phyloP scores from a whole-genome alignment of 2,888 invertebrate genomes.

The Ischnus inquisitorius region DNA sequence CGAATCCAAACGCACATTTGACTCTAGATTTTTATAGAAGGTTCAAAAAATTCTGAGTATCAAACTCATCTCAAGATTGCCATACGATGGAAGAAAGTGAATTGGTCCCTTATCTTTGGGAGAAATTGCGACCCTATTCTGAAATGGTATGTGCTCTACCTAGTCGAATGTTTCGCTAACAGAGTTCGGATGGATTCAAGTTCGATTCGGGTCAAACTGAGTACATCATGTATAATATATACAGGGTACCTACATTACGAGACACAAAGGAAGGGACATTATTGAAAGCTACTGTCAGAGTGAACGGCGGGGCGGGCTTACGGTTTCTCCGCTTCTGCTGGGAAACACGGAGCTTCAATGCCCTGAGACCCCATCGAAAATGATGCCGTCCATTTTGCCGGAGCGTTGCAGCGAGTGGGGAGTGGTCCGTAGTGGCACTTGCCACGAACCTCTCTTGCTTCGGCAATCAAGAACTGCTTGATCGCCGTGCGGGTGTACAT shows the following conservation, averaged over 20 bases:
- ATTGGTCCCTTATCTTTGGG: not conserved
- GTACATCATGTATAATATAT: conserved; percentile 4
- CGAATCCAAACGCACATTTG: too few relatives aligned
- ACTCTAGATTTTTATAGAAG: too few relatives aligned
- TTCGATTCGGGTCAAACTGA: not conserved
- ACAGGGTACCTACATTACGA: not conserved
- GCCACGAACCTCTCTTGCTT: conserved; percentile 63
- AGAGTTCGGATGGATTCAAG: not conserved
- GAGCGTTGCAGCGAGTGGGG: conserved; percentile 16
- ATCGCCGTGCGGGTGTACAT: conserved; percentile 71
- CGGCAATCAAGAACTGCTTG: conserved; percentile 75
- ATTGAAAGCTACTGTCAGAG: conserved; percentile 8
- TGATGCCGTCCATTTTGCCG: conserved; percentile 54
- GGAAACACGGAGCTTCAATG: conserved; percentile 3
- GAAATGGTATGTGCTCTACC: not conserved
- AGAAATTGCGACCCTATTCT: not conserved
- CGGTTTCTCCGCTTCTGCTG: not conserved
- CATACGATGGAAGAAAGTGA: not conserved
- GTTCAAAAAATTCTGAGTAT: too few relatives aligned
- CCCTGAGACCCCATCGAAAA: conserved; percentile 39
- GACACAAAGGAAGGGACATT: conserved; percentile 26
- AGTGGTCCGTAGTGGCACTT: conserved; percentile 60
- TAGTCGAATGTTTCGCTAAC: not conserved
- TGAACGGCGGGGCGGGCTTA: not conserved
- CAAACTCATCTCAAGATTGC: not conserved